Evolutionary conservation across 1,140 invertebrate species (phyloP), one percentile per base, ranked within the genome.

Genomic region (Diplogasteroides magnus): DNA sequence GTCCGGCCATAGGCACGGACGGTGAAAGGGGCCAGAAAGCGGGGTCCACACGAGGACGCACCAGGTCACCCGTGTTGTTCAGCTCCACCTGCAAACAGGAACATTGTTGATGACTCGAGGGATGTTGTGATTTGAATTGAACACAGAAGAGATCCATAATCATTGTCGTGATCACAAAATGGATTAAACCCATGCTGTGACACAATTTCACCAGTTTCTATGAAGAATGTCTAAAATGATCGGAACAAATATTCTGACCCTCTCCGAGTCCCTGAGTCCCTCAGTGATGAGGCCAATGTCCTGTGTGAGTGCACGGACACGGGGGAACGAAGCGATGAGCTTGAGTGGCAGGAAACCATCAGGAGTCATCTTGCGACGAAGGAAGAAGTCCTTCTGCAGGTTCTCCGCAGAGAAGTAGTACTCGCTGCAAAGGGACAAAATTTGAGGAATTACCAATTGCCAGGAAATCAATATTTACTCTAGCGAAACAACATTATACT

Each of bases 391-490:
- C 78, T 91, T 89, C 76, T 91, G 88, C 63, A 99, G 86, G 86
- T 99, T 99, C 78, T 97, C 94, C 77, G 91, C 90, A 82, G 93
- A 96, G 86, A 99, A 98, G 87, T 99, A 99, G 86, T 98, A 99
- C 86, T 98, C 95, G 83, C 94, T 97, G 85, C 32, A 88, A 87
- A 76, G 77, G 64, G 31, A 32, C 26, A 56, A 68, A 27, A n/a
- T n/a, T n/a, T n/a, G n/a, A n/a, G n/a, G n/a, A n/a, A n/a, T n/a
- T n/a, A n/a, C n/a, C n/a, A n/a, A n/a, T n/a, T n/a, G n/a, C n/a
- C n/a, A n/a, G n/a, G n/a, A n/a, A n/a, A n/a, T n/a, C n/a, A n/a
- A n/a, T n/a, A n/a, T n/a, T n/a, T n/a, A n/a, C n/a, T n/a, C 57
- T 28, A 66, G 2, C 31, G 2, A 23, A 55, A 13, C 15, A 26